Evolutionary conservation across 2,797 vertebrate species (phyloP), one percentile per base, ranked within the genome.

Genomic region (Coilia nasus): DNA sequence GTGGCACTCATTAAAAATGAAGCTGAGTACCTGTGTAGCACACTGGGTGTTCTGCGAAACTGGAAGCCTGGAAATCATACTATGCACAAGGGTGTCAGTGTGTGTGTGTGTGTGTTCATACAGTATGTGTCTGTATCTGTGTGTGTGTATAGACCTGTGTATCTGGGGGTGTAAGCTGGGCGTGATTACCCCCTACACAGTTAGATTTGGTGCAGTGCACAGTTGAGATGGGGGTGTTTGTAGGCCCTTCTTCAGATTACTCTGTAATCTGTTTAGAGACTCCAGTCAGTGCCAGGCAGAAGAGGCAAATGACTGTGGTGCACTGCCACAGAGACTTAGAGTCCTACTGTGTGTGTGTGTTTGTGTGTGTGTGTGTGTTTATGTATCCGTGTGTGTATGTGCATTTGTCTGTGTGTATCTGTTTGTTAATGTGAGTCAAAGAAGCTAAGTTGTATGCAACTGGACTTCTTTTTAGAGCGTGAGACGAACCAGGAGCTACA

Each of bases 181-280:
- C 44, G 31, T 78, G 71, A 78, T 78, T 21, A 41, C 71, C 44
- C 71, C 71, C 17, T 78, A 41, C 35, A 78, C 71, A 41, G 71
- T 78, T 44, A 44, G 6, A 44, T 78, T 41, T 78, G 35, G 71
- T 44, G 71, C 71, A 41, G 71, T 78, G 47, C 47, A 82, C 82
- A 85, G 71, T 6, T 12, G 64, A 67, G 15, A 31, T 35, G 71
- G 15, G 35, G 1, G 71, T 54, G 15, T 5, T 2, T 44, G 5
- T 19, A 19, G 35, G 71, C 15, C 6, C 71, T 1, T 78, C 71
- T 35, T 35, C 71, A 78, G 35, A 41, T 31, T 78, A 19, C 31
- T 41, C 31, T 19, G 71, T 31, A 78, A 44, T 78, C 71, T 78
- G 71, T 78, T 35, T 78, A 35, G 31, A 78, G 71, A 78, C 31